A percentile compares a stretch with the other conserved stretches of the same genome.
phyloP scores from a whole-genome alignment of 2,888 invertebrate species.

The Aporophyla lueneburgensis region DNA sequence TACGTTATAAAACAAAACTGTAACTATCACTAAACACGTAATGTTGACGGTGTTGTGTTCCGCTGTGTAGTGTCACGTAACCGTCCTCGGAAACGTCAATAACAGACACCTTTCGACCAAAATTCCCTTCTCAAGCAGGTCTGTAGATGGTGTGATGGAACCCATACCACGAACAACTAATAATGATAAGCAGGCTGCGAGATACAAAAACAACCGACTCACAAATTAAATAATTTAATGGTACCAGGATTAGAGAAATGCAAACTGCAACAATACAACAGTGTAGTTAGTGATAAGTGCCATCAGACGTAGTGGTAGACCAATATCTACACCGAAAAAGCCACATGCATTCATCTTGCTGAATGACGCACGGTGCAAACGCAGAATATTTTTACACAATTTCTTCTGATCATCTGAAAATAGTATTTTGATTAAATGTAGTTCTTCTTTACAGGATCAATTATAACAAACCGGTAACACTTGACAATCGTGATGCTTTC shows the following conservation, averaged over 20 bases:
- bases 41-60: too few relatives aligned
- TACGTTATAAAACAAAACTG: too few relatives aligned
- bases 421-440: not conserved
- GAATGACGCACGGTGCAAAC: slow-evolving; percentile 48
- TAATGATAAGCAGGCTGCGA: not conserved
- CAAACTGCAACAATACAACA: slow-evolving; percentile 49
- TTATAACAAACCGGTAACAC: not conserved
- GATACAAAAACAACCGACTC: not conserved
- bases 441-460: not conserved
- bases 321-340: slow-evolving; percentile 53
- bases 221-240: slow-evolving; percentile 3
- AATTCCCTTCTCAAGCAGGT: too few relatives aligned
- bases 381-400: slow-evolving; percentile 61
- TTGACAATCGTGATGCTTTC: not conserved
- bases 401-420: slow-evolving; percentile 45
- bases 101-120: too few relatives aligned
- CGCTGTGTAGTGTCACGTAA: too few relatives aligned
- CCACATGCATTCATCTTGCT: slow-evolving; percentile 55
- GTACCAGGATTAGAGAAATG: slow-evolving; percentile 30
- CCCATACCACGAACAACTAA: too few relatives aligned
- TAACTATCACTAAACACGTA: too few relatives aligned
- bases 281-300: slow-evolving; percentile 55
- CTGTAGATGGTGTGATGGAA: too few relatives aligned
- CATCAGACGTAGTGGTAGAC: slow-evolving; percentile 42
- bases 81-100: too few relatives aligned